Conservation (phyloP, 92 coral and sea anemone genomes). For the Palythoa grandiflora region DNA sequence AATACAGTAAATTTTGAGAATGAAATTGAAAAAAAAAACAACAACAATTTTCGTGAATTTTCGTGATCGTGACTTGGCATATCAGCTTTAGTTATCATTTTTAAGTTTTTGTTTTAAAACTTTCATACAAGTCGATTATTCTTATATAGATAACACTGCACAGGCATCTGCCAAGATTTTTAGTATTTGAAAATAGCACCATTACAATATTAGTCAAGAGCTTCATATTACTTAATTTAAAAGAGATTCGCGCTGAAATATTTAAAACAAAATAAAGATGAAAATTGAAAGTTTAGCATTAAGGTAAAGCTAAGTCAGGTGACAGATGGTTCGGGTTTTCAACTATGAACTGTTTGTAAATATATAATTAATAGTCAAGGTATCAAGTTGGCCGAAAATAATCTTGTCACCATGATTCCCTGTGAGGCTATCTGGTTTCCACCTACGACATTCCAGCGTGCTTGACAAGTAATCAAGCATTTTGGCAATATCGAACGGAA, state of each 20-base stretch:
- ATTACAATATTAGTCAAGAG: not conserved
- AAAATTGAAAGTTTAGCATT: not conserved
- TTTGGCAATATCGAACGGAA: constrained; percentile 9
- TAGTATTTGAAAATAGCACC: not conserved
- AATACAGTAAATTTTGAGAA: not conserved
- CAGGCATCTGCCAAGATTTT: not conserved
- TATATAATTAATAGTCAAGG: constrained; percentile 21
- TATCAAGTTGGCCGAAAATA: constrained; percentile 6
- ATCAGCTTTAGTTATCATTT: not conserved
- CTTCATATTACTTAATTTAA: not conserved
- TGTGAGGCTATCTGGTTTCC: constrained; percentile 36
- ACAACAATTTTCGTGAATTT: not conserved
- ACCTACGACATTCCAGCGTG: constrained; percentile 31
- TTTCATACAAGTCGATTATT: not conserved
- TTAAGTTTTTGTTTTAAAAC: not conserved
- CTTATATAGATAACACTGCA: not conserved
- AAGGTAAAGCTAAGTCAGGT: not conserved
- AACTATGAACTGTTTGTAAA: not conserved
- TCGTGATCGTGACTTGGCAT: not conserved
- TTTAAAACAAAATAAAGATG: not conserved
- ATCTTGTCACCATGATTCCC: constrained; percentile 32
- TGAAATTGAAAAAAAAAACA: not conserved
- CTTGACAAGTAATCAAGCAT: constrained; percentile 30
- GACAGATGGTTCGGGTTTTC: not conserved
- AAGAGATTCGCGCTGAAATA: not conserved